Evolutionary conservation across 2,113 vertebrate genomes (phyloP), one percentile per base, ranked within the genome.

Genomic region (Leptocoma aspasia): DNA sequence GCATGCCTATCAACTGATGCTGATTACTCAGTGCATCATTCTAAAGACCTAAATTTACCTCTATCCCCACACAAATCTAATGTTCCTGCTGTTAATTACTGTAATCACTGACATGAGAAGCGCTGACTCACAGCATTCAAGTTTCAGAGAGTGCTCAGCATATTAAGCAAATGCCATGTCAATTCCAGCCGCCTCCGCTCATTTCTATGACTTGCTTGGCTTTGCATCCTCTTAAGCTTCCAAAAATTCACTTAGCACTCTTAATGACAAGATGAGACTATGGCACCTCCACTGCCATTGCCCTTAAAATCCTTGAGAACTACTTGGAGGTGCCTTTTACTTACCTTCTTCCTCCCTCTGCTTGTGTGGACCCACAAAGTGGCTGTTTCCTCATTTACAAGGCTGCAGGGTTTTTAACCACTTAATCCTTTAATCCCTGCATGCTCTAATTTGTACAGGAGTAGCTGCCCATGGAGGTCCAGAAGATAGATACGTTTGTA

Each of bases 11-110:
- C 89, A 90, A 91, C 49, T 93, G 80, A 69, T 90, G 83, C 91
- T 95, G 90, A 95, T 94, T 96, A 56, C 82, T 95, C 90, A 92
- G 26, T 92, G 45, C 82, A 83, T 86, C 76, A 45, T 87, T 95
- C 85, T 87, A 53, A 96, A 96, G 92, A 92, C 87, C 93, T 95
- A 96, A 96, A 96, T 95, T 94, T 95, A 95, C 93, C 89, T 96
- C 92, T 91, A 2, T 88, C 33, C 86, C 93, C 50, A 45, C 95
- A 91, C 39, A 95, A 90, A 92, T 91, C 76, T 80, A 71, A 71
- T 90, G 94, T 97, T 97, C 95, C 90, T 96, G 90, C 78, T 94
- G 88, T 90, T 96, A 96, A 96, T 97, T 95, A 96, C 91, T 95
- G 16, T 97, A 96, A 97, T 97, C 89, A 64, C 53, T 94, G 91